These are phyloP conservation scores for Oostethus manadensis DNA, from an alignment of 2,113 vertebrate genomes.

Conservation along the genomic window DNA sequence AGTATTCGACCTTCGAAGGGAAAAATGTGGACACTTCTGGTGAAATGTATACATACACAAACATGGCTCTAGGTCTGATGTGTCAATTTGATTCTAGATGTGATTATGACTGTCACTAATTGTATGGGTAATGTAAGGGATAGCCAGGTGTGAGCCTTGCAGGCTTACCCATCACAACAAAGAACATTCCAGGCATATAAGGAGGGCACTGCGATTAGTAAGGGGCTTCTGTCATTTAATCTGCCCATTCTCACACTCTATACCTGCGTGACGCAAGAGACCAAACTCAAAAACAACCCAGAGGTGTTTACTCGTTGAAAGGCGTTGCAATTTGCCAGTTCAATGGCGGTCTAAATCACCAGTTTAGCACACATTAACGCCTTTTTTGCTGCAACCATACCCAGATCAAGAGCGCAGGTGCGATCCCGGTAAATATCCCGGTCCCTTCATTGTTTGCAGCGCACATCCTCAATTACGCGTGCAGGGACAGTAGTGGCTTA, in stretches of 20 bases:
- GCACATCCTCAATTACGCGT: neutral
- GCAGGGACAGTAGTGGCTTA: neutral
- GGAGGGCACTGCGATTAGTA: slow-evolving; percentile 48
- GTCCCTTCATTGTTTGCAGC: neutral
- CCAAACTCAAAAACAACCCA: slow-evolving; percentile 4
- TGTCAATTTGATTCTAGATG: slow-evolving; percentile 3
- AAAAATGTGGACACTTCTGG: too few relatives aligned
- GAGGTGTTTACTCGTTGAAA: neutral
- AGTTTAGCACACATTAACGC: neutral
- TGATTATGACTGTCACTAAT: slow-evolving; percentile 3
- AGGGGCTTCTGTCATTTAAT: slow-evolving; percentile 23
- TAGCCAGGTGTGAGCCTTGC: slow-evolving; percentile 8
- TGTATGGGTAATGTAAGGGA: slow-evolving; percentile 4
- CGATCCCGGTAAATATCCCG: neutral
- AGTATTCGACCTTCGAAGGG: too few relatives aligned
- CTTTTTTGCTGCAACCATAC: neutral
- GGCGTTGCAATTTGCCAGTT: neutral
- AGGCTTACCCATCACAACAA: slow-evolving; percentile 22
- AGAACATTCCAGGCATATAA: slow-evolving; percentile 26
- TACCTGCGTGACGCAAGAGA: slow-evolving; percentile 19
- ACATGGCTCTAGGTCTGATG: neutral
- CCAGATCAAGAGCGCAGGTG: neutral
- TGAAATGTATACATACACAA: neutral
- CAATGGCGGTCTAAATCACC: neutral
- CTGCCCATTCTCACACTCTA: slow-evolving; percentile 20